Evolutionary conservation across 1,140 invertebrate genomes (phyloP).

Genomic region (Euura saliciscinereae): DNA sequence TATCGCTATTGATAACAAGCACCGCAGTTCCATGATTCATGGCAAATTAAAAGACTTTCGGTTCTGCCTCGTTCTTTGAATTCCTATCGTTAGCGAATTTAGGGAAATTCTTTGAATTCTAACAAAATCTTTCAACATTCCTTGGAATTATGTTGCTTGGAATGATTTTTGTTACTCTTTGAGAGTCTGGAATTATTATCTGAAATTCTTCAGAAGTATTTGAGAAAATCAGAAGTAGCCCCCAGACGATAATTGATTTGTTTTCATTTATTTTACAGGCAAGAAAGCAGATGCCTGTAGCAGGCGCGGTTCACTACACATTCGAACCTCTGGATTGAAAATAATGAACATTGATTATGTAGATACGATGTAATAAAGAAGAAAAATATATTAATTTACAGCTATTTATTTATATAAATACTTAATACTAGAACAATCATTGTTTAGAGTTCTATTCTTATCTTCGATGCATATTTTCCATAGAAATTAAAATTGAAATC

Average conservation of each 20-base stretch:
- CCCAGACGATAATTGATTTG: too few relatives aligned
- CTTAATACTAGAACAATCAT: neutral
- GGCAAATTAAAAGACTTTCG: neutral
- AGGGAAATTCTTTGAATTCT: too few relatives aligned
- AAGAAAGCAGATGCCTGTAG: neutral
- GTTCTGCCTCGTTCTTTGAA: neutral
- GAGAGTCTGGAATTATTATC: too few relatives aligned
- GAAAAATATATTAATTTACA: slow-evolving; percentile 13
- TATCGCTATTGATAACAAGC: neutral
- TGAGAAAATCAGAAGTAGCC: too few relatives aligned
- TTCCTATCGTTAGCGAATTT: too few relatives aligned
- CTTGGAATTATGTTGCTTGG: too few relatives aligned
- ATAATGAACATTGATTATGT: neutral
- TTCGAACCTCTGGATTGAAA: slow-evolving; percentile 13
- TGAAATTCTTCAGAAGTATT: too few relatives aligned
- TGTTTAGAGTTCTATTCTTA: too few relatives aligned
- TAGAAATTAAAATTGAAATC: too few relatives aligned
- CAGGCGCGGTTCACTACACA: slow-evolving; percentile 15
- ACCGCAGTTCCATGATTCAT: too few relatives aligned
- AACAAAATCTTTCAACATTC: too few relatives aligned
- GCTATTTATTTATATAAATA: neutral
- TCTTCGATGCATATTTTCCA: too few relatives aligned
- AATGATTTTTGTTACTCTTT: neutral
- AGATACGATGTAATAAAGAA: slow-evolving; percentile 7
- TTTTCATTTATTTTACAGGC: neutral